phyloP scores from a whole-genome alignment of 2,113 vertebrate species.

The Xenopus borealis region DNA sequence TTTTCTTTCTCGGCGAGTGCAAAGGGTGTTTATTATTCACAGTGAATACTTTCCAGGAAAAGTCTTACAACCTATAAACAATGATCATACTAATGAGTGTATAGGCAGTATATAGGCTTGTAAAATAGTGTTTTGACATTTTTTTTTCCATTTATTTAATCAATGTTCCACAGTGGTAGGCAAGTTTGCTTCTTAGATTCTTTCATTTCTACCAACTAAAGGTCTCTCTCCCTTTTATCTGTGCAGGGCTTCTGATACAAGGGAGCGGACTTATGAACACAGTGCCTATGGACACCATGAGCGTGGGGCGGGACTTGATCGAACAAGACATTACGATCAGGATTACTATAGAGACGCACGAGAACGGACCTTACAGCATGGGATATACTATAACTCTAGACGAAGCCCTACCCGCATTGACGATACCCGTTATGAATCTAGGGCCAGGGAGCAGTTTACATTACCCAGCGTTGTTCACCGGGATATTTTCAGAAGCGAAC shows the following conservation, averaged over 20 bases:
- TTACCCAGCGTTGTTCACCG: constrained; percentile 95
- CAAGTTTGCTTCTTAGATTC: constrained; percentile 54
- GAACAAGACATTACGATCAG: constrained; percentile 93
- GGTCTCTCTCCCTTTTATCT: constrained; percentile 68
- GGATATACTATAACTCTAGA: constrained; percentile 90
- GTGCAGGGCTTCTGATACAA: constrained; percentile 91
- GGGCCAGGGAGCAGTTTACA: constrained; percentile 85
- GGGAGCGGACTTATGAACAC: constrained; percentile 96
- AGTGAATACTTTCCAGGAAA: no score
- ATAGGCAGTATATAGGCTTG: no score
- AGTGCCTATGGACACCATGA: constrained; percentile 98
- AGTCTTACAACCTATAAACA: no score
- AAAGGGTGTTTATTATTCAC: no score
- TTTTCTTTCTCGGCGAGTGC: no score
- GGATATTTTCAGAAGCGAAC: constrained; percentile 93
- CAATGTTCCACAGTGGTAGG: no score
- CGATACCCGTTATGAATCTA: constrained; percentile 90
- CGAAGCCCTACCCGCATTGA: constrained; percentile 95
- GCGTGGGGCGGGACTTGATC: constrained; percentile 91
- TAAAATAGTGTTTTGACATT: no score
- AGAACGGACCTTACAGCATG: constrained; percentile 87
- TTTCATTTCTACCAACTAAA: constrained; percentile 52
- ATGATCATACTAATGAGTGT: no score
- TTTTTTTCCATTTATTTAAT: no score
- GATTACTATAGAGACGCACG: constrained; percentile 95